These are phyloP conservation scores for Hydractinia echinata DNA, from an alignment of 30 jellyfish, hydroid and myxozoan species.

Conservation along the genomic window DNA sequence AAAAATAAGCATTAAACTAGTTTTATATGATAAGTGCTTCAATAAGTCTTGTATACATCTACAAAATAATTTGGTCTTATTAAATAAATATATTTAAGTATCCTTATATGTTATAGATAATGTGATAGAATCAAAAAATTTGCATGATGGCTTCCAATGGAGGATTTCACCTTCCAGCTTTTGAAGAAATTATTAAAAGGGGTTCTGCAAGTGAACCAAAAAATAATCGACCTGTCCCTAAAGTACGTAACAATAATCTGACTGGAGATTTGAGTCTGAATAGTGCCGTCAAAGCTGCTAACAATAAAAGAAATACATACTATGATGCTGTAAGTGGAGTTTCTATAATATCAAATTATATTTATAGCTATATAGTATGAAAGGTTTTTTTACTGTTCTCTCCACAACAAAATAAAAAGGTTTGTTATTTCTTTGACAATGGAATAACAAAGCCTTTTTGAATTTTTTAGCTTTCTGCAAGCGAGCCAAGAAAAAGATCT, in stretches of 20 bases:
- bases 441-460: not conserved
- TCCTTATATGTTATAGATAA: too few species aligned
- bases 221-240: slow-evolving; percentile 10
- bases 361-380: too few species aligned
- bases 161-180: slow-evolving; percentile 12
- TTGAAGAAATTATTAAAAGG: slow-evolving; percentile 11
- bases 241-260: not conserved
- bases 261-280: slow-evolving; percentile 7
- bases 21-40: too few species aligned
- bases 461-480: not conserved
- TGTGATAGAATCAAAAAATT: not conserved
- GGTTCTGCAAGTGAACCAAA: slow-evolving; percentile 11
- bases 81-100: too few species aligned
- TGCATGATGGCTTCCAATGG: slow-evolving; percentile 10
- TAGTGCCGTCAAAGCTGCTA: slow-evolving; percentile 9
- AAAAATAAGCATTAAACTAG: too few species aligned
- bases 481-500: not conserved
- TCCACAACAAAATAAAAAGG: too few species aligned
- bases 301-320: not conserved
- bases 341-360: too few species aligned
- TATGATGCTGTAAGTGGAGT: too few species aligned
- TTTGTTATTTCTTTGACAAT: not conserved
- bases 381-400: too few species aligned
- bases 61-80: too few species aligned
- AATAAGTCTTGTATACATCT: too few species aligned